Evolutionary conservation across 2,888 invertebrate species (phyloP).

Genomic region (Rhaphigaster nebulosa): DNA sequence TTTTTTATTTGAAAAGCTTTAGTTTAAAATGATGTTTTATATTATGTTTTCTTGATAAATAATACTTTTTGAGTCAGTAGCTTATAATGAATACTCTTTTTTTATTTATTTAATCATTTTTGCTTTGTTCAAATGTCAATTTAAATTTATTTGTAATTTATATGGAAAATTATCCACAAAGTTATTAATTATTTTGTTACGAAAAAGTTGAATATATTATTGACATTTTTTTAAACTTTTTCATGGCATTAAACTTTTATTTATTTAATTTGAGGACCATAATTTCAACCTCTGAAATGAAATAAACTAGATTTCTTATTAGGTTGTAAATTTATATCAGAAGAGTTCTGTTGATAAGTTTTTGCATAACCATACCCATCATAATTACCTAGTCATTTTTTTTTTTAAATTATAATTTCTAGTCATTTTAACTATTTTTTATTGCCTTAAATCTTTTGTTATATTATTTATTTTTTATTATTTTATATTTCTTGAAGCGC

Average conservation of each 20-base stretch:
- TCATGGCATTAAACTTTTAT: not conserved
- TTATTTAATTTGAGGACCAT: not conserved
- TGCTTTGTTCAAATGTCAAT: not conserved
- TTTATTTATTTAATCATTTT: no score
- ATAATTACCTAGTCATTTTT: not conserved
- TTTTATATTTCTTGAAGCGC: not conserved
- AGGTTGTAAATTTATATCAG: not conserved
- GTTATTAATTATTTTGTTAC: no score
- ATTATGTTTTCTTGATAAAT: not conserved
- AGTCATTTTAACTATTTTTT: not conserved
- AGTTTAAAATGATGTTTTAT: not conserved
- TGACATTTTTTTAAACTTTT: not conserved
- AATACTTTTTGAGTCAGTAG: not conserved
- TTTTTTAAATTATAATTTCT: not conserved
- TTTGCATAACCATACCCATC: not conserved
- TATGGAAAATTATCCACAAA: not conserved
- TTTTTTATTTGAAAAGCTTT: not conserved
- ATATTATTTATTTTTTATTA: not conserved
- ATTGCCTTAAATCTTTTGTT: not conserved
- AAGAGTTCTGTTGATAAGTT: not conserved
- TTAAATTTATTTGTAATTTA: not conserved
- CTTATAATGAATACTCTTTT: no score
- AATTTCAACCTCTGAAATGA: not conserved
- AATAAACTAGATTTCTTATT: not conserved
- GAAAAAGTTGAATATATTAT: no score